These are phyloP conservation scores for Crotophaga sulcirostris DNA, from an alignment of 2,113 vertebrate species.

Conservation along the genomic window DNA sequence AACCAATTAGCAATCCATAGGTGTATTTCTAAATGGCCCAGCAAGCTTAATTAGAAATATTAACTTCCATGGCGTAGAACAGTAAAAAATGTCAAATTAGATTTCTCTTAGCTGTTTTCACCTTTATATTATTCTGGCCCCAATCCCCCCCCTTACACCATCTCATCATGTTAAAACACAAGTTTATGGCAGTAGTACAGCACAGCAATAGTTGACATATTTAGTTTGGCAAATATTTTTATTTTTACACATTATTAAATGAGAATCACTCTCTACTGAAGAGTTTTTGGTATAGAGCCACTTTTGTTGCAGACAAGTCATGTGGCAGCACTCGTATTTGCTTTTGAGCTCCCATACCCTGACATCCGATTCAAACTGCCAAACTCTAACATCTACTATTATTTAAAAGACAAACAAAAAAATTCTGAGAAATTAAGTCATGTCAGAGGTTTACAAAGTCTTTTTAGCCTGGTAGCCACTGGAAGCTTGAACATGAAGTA, in stretches of 20 bases:
- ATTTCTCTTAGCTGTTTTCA: not conserved
- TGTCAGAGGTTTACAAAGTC: not conserved
- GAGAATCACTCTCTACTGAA: not conserved
- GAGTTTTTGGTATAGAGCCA: not conserved
- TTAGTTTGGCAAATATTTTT: conserved; percentile 21
- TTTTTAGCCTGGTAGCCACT: not conserved
- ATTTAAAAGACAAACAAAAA: not conserved
- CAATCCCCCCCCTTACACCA: not conserved
- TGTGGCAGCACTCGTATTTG: not conserved
- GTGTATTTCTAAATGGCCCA: not conserved
- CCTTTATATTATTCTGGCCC: not conserved
- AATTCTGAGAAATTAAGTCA: not conserved
- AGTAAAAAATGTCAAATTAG: not conserved
- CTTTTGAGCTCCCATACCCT: not conserved
- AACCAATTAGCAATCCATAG: not conserved
- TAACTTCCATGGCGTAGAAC: not conserved
- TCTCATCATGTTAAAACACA: not conserved
- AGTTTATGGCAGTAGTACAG: not conserved
- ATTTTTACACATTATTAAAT: conserved; percentile 10
- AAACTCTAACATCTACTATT: not conserved
- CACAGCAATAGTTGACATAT: not conserved
- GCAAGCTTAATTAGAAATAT: not conserved
- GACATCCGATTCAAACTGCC: not conserved
- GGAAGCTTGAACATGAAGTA: not conserved
- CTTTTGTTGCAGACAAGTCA: not conserved